These are phyloP conservation scores for Apotomis capreana DNA, from an alignment of 2,888 invertebrate species.

Conservation along the genomic window DNA sequence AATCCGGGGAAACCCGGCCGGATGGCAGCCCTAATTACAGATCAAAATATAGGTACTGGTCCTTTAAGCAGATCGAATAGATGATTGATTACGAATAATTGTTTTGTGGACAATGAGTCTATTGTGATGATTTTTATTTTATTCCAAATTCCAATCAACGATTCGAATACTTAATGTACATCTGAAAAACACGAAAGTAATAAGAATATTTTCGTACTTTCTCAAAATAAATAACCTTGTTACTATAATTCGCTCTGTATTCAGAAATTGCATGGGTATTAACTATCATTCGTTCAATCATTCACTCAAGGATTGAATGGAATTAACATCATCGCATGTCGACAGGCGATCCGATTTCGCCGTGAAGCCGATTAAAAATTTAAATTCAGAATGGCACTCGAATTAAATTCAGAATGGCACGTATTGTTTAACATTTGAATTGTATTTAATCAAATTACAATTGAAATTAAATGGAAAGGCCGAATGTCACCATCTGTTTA, in stretches of 20 bases:
- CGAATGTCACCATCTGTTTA: neutral
- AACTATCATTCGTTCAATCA: neutral
- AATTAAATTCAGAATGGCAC: neutral
- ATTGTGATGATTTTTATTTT: no score
- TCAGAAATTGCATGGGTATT: neutral
- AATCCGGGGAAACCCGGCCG: no score
- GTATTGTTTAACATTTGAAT: neutral
- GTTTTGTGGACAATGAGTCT: no score
- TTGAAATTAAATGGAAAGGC: neutral
- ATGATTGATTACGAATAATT: no score
- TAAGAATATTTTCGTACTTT: no score
- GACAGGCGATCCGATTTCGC: neutral
- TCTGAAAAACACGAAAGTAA: no score
- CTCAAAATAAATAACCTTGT: no score
- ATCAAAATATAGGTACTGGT: no score
- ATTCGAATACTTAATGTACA: no score
- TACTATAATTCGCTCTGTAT: neutral
- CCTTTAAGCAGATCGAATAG: no score
- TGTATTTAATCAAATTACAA: neutral
- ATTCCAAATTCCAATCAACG: no score
- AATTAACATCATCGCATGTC: neutral
- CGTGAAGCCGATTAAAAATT: neutral
- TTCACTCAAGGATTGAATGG: neutral
- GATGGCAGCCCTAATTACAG: no score
- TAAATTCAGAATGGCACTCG: neutral